Base-by-base conservation (phyloP, 1,140 invertebrate species). In the Eufriesea mexicana region DNA sequence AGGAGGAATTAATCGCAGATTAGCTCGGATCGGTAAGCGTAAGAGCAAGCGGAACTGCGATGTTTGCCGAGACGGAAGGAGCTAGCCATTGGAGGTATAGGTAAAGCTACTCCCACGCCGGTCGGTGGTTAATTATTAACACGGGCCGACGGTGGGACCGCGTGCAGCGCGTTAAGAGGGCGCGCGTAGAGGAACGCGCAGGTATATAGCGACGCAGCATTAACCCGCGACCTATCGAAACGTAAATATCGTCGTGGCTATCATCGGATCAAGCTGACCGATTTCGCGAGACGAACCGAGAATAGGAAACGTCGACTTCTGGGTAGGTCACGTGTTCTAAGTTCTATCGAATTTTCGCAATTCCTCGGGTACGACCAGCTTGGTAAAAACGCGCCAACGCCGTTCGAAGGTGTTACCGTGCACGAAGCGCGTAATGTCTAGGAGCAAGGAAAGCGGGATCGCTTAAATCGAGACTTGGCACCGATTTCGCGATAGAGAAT, bases 51-150 rank as follows among this genome's bases (percentile, higher is more conserved):
- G 72, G 54, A 77, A 78, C 55, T 28, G 59, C 72, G 81, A 84
- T 70, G 76, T 78, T 87, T 73, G 78, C 84, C 76, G 70, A 55
- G 67, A 83, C 82, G 86, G 88, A 90, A 90, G 87, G 83, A 89
- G 85, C 67, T 72, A 83, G 78, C 84, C 83, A 71, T 72, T 76
- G 77, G 82, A 61, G 79, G 47, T n/a, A n/a, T 67, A 64, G 76
- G 71, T 77, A 83, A 84, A 87, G 83, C 89, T 90, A 86, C 73
- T 82, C 66, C 49, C 79, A 57, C 78, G 76, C 72, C 84, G 85
- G 84, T 84, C 85, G 86, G 67, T 91, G 85, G 86, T 91, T 91
- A 91, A 91, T 91, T 91, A 91, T 91, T 91, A 90, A 91, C 89
- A 84, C 86, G 79, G 86, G 78, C 87, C 87, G 70, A 82, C 79